Percentiles rank a stretch among this genome's conserved stretches.
phyloP scores from a whole-genome alignment of 2,797 vertebrate genomes.

The Crypturellus tataupa region DNA sequence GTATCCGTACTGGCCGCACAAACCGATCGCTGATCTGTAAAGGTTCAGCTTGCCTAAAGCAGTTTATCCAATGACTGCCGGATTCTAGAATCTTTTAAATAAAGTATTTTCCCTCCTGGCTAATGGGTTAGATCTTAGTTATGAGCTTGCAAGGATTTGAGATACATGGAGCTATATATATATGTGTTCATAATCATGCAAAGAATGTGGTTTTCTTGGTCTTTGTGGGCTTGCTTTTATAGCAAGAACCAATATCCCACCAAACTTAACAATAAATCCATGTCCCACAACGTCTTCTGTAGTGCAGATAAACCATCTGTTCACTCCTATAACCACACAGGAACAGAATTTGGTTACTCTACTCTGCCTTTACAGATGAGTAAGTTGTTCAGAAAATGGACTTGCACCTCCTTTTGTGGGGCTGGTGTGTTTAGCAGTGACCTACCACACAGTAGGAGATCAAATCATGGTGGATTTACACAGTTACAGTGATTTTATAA shows the following conservation, averaged over 20 bases:
- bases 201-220: not conserved
- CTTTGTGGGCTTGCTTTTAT: not conserved
- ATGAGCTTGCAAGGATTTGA: not conserved
- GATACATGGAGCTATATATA: not conserved
- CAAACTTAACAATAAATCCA: not conserved
- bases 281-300: not conserved
- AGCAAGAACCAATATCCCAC: not conserved
- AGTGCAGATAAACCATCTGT: not conserved
- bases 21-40: conserved; percentile 89
- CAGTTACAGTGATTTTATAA: not conserved
- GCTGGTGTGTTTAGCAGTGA: not conserved
- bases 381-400: not conserved
- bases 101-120: conserved; percentile 42
- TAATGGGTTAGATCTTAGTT: not conserved
- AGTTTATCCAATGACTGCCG: not conserved
- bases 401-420: accelerated
- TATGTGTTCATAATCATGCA: not conserved
- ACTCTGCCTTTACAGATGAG: not conserved
- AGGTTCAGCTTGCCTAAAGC: not conserved
- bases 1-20: conserved; percentile 93
- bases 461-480: not conserved
- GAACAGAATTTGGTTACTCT: not conserved
- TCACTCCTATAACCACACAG: accelerated
- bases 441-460: not conserved
- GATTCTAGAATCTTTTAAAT: conserved; percentile 38